Percentiles rank a stretch among this genome's conserved stretches.
Evolutionary conservation across 2,888 invertebrate species (phyloP).

Genomic region (Philereme transversata): DNA sequence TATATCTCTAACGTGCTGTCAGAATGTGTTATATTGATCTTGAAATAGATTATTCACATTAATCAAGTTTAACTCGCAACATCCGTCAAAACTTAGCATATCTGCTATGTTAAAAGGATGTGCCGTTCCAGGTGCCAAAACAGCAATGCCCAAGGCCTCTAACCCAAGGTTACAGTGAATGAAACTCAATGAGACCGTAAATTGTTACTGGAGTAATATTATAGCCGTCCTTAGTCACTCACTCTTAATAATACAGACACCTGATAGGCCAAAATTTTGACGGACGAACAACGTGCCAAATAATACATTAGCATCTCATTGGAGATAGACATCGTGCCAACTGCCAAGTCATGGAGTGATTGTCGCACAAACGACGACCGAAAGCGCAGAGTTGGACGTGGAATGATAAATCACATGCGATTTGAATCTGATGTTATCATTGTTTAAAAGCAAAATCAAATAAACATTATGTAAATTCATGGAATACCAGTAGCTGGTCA

Average conservation of each 20-base stretch:
- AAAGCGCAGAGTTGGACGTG: slow-evolving; percentile 43
- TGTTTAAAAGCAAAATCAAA: slow-evolving; percentile 29
- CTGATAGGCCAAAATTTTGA: slow-evolving; percentile 60
- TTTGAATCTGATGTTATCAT: slow-evolving; percentile 44
- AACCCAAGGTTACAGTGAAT: slow-evolving; percentile 45
- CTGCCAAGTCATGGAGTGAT: slow-evolving; percentile 58
- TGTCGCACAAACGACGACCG: slow-evolving; percentile 51
- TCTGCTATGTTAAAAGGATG: not conserved
- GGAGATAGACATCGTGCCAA: slow-evolving; percentile 65
- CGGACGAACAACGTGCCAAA: slow-evolving; percentile 69
- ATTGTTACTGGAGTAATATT: slow-evolving; percentile 50
- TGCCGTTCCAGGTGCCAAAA: slow-evolving; percentile 44
- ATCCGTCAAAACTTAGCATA: slow-evolving; percentile 14
- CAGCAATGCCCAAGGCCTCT: slow-evolving; percentile 47
- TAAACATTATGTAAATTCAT: slow-evolving; percentile 14
- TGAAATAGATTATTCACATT: slow-evolving; percentile 14
- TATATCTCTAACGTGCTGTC: no score
- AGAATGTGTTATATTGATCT: slow-evolving; percentile 14
- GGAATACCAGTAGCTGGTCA: slow-evolving; percentile 36
- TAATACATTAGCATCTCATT: slow-evolving; percentile 79
- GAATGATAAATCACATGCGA: slow-evolving; percentile 51
- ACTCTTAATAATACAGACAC: slow-evolving; percentile 65
- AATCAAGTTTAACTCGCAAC: slow-evolving; percentile 22
- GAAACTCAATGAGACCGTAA: slow-evolving; percentile 53
- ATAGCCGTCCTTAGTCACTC: slow-evolving; percentile 51